Base-by-base conservation (phyloP, 2,888 invertebrate species). In the Ormyrus labotus region DNA sequence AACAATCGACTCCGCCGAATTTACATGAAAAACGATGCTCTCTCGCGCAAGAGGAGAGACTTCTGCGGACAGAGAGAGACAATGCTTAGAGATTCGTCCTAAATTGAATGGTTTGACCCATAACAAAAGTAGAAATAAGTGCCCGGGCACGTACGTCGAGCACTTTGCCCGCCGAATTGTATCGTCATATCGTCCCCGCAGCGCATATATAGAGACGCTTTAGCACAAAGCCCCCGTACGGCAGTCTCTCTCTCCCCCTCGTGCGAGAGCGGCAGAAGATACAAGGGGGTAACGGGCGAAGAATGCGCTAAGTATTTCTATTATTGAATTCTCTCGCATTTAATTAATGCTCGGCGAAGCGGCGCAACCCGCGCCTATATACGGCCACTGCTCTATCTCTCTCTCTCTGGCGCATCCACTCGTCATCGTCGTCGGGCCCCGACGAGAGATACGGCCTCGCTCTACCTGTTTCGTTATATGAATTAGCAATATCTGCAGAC, bases 271-370 rank as follows among this genome's bases (percentile, higher is more conserved):
- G 48, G 34, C 45, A 70, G 57, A 13, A 51, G 47, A 19, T 50
- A 57, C 11, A 77, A 34, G 55, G 75, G 75, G 78, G 61, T 34
- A 45, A 58, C 11, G 34, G n/a, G 51, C 72, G 72, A 79, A 82
- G 79, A 80, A 77, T 77, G 57, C 71, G 60, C 77, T 75, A 80
- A 82, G 80, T 80, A 82, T 82, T 82, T 82, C 82, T 82, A 80
- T 82, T 82, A 82, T 82, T 82, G 82, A 82, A 82, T 82, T 82
- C 82, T 80, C 82, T 78, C 61, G 65, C 55, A 58, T 82, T 82
- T 82, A 82, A 82, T 82, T 82, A 82, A 80, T 80, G 69, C 81
- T 65, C 77, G 81, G n/a, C 69, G 79, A 79, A 19, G 75, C 65
- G 65, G 48, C 69, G 65, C 63, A 4, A 4, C 11, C 64, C 61